Base-by-base conservation (phyloP, 2,797 vertebrate genomes). In the Nyctibius grandis region DNA sequence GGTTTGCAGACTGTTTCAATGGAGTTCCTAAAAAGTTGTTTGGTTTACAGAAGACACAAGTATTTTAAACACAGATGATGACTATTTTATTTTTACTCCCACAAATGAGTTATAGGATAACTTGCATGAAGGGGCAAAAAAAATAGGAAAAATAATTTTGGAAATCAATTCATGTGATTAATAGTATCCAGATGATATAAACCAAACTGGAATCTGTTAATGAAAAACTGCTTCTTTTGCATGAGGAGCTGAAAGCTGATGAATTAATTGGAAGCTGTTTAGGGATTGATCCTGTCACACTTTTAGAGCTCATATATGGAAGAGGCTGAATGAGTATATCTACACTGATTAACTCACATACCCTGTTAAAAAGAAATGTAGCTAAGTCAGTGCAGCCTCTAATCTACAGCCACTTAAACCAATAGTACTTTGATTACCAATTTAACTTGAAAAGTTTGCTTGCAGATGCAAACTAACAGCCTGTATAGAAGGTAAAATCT, bases 381-480 rank as follows among this genome's bases (percentile, higher is more conserved):
- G 70, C 59, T 70, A 63, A 85, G 70, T 89, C 67, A 44, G n/a
- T 47, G 22, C 0, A 0, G n/a, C 54, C 76, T 88, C 85, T 93
- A 81, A 93, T 93, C 67, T 90, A 82, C 50, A 86, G 63, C 59
- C 63, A 85, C 65, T 94, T 92, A 94, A 91, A 69, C 79, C 61
- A 78, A 91, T 34, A 72, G n/a, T 19, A 86, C n/a, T 69, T 85
- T 91, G 59, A 95, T 95, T 95, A 94, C 57, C 64, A 69, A 83
- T 93, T 96, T 91, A 88, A 48, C 73, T 88, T 77, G 9, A 91
- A 64, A 92, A 84, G 57, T 73, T 90, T 91, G 59, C 86, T 85
- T 91, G 48, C 63, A 79, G 77, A 91, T 94, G 74, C 70, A 93
- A 95, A 86, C 83, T 69, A 95, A 93, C 86, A 88, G 76, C 38